A percentile compares a stretch with the other conserved stretches of the same genome.
These are phyloP conservation scores for Cephus pygmeus DNA, from an alignment of 2,888 invertebrate species.

Conservation along the genomic window DNA sequence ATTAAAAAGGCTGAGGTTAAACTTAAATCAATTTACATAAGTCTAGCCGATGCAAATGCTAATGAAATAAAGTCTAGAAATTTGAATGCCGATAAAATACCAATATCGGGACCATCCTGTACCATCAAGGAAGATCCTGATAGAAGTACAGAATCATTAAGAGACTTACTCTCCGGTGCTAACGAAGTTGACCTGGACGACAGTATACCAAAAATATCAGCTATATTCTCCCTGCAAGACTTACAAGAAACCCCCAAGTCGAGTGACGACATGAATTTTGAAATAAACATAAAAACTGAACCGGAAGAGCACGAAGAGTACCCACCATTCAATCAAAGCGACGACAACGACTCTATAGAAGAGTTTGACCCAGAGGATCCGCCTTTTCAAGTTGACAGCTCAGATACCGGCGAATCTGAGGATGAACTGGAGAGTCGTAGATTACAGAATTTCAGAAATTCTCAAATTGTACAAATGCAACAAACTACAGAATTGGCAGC, in stretches of 20 bases:
- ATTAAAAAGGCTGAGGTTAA: constrained; percentile 63
- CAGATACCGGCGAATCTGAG: constrained; percentile 38
- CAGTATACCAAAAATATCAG: background rate
- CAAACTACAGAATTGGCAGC: background rate
- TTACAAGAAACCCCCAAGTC: constrained; percentile 1
- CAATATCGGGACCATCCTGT: background rate
- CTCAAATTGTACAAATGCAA: background rate
- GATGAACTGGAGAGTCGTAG: constrained; percentile 23
- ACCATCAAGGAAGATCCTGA: background rate
- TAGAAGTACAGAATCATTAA: background rate
- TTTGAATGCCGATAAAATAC: constrained; percentile 15
- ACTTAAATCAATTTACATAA: constrained; percentile 50
- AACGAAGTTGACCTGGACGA: background rate
- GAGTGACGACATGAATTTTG: background rate
- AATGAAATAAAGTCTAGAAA: constrained; percentile 1
- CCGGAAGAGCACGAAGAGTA: constrained; percentile 16
- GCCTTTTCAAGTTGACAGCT: constrained; percentile 40
- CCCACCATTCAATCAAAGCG: constrained; percentile 27
- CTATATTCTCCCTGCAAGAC: background rate
- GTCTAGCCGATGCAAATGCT: constrained; percentile 30
- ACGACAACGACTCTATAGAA: constrained; percentile 56
- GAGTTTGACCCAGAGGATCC: constrained; percentile 62
- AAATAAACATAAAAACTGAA: constrained; percentile 1
- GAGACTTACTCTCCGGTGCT: background rate
- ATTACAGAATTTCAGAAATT: background rate